Percentiles rank a stretch among this genome's conserved stretches.
phyloP scores from a whole-genome alignment of 2,888 invertebrate species.

The Pardosa pseudoannulata region DNA sequence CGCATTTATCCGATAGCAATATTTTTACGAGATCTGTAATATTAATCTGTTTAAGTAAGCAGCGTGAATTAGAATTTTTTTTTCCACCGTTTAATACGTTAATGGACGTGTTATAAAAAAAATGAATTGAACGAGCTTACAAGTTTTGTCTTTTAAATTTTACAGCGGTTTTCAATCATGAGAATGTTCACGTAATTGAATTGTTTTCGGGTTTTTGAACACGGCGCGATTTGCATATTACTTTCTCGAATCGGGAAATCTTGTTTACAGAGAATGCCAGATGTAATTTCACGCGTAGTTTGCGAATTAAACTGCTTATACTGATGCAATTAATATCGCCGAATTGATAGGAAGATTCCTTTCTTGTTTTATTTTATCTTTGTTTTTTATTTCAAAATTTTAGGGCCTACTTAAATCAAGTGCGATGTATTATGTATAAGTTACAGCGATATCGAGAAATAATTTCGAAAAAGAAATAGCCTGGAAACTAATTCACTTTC shows the following conservation, averaged over 20 bases:
- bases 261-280: neutral
- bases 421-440: too few relatives aligned
- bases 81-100: neutral
- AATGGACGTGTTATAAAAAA: constrained; percentile 3
- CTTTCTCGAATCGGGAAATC: neutral
- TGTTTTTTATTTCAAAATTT: too few relatives aligned
- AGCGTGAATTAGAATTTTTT: neutral
- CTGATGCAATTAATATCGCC: too few relatives aligned
- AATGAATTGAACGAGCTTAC: neutral
- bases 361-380: too few relatives aligned
- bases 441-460: too few relatives aligned
- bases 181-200: neutral
- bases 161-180: neutral
- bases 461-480: too few relatives aligned
- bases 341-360: too few relatives aligned
- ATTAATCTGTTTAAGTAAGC: constrained; percentile 10
- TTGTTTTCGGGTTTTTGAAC: neutral
- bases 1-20: neutral
- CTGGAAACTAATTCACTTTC: too few relatives aligned
- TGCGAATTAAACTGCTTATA: neutral
- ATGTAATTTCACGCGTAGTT: neutral
- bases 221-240: neutral
- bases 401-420: too few relatives aligned
- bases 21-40: neutral
- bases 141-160: neutral